A percentile compares a stretch with the other conserved stretches of the same genome.
Conservation (phyloP, 2,797 vertebrate genomes). For the Pseudochromis fuscus region DNA sequence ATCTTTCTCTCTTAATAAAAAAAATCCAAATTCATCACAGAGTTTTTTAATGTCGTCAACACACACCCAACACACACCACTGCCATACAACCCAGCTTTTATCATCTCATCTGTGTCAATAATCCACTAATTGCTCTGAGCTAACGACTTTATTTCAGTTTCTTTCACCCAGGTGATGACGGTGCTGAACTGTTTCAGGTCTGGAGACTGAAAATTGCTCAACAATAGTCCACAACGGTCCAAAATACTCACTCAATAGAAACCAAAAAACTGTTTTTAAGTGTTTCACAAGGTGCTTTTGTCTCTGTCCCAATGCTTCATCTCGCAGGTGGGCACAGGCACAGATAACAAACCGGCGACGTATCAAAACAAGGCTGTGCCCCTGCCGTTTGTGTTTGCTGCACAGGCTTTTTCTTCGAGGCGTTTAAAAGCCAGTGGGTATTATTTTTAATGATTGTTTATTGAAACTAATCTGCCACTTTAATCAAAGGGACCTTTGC, state of each 20-base stretch:
- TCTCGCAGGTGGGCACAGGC: constrained; percentile 48
- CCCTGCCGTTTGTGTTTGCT: constrained; percentile 32
- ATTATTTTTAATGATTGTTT: constrained; percentile 80
- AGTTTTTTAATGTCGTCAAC: too few relatives aligned
- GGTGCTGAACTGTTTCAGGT: constrained; percentile 15
- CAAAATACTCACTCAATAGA: neutral
- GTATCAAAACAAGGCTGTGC: constrained; percentile 50
- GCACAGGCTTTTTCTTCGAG: constrained; percentile 46
- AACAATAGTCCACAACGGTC: neutral
- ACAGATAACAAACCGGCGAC: constrained; percentile 39
- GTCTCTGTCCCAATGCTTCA: constrained; percentile 46
- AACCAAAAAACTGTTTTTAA: constrained; percentile 1
- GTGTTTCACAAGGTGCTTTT: constrained; percentile 45
- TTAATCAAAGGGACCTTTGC: constrained; percentile 79
- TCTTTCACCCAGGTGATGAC: constrained; percentile 1
- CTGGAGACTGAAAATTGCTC: constrained; percentile 32
- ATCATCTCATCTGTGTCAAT: constrained; percentile 7
- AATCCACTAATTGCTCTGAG: neutral
- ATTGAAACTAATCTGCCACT: constrained; percentile 76
- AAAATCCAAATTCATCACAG: constrained; percentile 7
- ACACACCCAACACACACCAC: neutral
- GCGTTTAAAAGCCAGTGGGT: constrained; percentile 69
- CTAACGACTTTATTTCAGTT: neutral
- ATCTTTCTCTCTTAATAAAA: too few relatives aligned
- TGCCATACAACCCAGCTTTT: neutral